phyloP scores from a whole-genome alignment of 2,797 vertebrate species.

The Cyprinella venusta region DNA sequence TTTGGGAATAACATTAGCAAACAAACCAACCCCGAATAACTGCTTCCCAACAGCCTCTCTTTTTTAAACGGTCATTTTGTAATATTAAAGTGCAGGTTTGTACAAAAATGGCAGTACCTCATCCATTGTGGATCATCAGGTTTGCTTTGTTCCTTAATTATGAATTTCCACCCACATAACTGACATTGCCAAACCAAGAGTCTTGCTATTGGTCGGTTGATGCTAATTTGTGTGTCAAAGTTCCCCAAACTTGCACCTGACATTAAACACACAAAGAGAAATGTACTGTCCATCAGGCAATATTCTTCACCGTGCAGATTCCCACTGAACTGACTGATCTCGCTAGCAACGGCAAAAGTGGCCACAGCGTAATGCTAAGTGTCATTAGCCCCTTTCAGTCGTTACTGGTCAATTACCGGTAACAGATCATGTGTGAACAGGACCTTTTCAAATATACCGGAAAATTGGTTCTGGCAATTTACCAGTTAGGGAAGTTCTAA shows the following conservation, averaged over 20 bases:
- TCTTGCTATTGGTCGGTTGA: not conserved
- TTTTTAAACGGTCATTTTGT: not conserved
- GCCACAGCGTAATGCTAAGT: not conserved
- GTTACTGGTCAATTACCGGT: too few species aligned
- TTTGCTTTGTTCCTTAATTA: not conserved
- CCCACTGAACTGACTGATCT: not conserved
- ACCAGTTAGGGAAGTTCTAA: too few species aligned
- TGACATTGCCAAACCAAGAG: not conserved
- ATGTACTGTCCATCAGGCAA: not conserved
- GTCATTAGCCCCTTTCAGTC: too few species aligned
- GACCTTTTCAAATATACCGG: too few species aligned
- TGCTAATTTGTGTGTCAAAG: not conserved
- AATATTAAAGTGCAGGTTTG: not conserved
- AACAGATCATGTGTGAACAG: too few species aligned
- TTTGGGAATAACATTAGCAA: not conserved
- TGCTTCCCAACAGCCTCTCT: not conserved
- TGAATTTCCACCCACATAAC: not conserved
- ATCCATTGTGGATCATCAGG: not conserved
- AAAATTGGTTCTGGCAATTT: too few species aligned
- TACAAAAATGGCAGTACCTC: not conserved
- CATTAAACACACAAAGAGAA: not conserved
- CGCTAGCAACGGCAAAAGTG: not conserved
- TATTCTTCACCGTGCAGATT: not conserved
- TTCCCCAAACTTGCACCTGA: not conserved
- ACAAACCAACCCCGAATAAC: not conserved